Evolutionary conservation across 2,797 vertebrate species (phyloP), one percentile per base, ranked within the genome.

Genomic region (Bovichtus diacanthus): DNA sequence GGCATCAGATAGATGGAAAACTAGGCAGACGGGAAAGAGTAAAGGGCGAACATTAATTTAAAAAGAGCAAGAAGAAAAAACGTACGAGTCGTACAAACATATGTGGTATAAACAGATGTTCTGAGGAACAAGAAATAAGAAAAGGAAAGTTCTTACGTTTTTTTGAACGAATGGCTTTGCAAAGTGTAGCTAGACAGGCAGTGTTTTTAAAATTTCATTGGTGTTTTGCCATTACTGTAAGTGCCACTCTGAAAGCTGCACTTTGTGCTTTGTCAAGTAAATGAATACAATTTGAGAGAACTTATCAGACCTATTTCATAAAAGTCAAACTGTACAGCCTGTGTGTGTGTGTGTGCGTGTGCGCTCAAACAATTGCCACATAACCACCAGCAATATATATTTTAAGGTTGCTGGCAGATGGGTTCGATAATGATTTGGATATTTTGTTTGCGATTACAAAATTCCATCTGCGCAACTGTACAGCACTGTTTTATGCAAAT

Each of bases 211-310:
- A 61, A 39, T 39, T 23, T n/a, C 51, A 78, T 43, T 54, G 49
- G 3, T 44, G 39, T 68, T 67, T 62, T 68, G 56, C 18, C 23
- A 49, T 85, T 70, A 65, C 56, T 10, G 9, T 39, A 34, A 74
- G 60, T 74, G 62, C 23, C 49, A 38, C 63, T 70, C 70, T 76
- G 29, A 78, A 66, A 70, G 64, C 53, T 53, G 43, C 66, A 81
- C 70, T 74, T 81, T 62, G 25, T 70, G 39, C 36, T 66, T 70
- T 80, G 51, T 75, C 21, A 38, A 25, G 29, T 62, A 19, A 74
- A 76, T 78, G 7, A 70, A 70, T 70, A 27, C 19, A 65, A 82
- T 58, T 29, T 78, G n/a, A 73, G 50, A 62, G 38, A 78, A 69
- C 34, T 49, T 76, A n/a, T 80, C 67, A 79, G 49, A 38, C 31